Evolutionary conservation across 2,888 invertebrate genomes (phyloP).

Genomic region (Julus scandinavius): DNA sequence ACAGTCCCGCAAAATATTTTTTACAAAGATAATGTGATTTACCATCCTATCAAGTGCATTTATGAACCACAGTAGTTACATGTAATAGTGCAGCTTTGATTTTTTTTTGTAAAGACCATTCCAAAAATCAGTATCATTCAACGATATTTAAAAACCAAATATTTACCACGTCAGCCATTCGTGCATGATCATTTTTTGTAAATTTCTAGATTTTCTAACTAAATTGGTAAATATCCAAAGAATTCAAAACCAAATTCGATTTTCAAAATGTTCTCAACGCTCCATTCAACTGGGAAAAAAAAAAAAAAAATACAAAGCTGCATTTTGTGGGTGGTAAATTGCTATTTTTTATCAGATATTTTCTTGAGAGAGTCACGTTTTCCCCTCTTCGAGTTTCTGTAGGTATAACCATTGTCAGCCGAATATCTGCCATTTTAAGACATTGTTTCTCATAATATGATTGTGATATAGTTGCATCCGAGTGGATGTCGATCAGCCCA

Average conservation of each 20-base stretch:
- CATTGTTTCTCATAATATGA: background rate
- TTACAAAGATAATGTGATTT: background rate
- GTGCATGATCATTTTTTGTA: too few relatives aligned
- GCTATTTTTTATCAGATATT: background rate
- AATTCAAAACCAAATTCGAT: too few relatives aligned
- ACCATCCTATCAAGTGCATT: background rate
- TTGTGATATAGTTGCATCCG: background rate
- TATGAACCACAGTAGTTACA: background rate
- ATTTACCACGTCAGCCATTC: too few relatives aligned
- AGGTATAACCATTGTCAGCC: background rate
- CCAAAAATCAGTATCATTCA: too few relatives aligned
- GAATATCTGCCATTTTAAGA: conserved; percentile 1
- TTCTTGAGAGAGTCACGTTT: background rate
- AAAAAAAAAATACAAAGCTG: background rate
- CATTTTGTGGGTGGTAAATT: background rate
- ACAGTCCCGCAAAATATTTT: background rate
- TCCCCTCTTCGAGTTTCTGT: background rate
- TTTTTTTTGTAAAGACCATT: too few relatives aligned
- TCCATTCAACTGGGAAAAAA: too few relatives aligned
- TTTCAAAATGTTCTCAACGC: too few relatives aligned
- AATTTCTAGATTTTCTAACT: too few relatives aligned
- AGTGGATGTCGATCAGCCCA: background rate
- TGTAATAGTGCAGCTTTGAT: background rate
- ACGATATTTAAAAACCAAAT: too few relatives aligned
- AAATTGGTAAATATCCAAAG: too few relatives aligned